Conservation (phyloP, 1,140 invertebrate species). For the Drosophila parvula region DNA sequence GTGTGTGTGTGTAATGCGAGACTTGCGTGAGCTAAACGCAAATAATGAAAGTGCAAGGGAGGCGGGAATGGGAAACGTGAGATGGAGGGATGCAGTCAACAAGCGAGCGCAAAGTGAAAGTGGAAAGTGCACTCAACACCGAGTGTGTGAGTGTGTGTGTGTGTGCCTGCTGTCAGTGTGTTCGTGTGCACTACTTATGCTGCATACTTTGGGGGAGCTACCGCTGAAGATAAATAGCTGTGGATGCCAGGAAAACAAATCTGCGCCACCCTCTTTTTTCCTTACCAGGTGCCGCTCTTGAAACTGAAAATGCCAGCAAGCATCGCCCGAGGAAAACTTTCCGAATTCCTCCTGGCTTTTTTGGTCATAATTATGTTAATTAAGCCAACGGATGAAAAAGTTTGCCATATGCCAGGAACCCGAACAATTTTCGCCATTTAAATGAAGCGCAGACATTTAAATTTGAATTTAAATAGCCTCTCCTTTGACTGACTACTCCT, state of each 20-base stretch:
- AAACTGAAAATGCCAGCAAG: constrained; percentile 31
- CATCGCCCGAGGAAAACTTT: constrained; percentile 35
- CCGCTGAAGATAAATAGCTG: constrained; percentile 77
- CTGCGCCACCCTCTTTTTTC: constrained; percentile 11
- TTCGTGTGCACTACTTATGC: constrained; percentile 61
- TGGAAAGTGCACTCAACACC: constrained; percentile 75
- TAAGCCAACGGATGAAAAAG: constrained; percentile 48
- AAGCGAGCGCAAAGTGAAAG: constrained; percentile 77
- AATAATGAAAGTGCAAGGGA: constrained; percentile 72
- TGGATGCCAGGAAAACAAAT: constrained; percentile 60
- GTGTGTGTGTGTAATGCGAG: constrained; percentile 59
- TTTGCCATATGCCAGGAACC: constrained; percentile 42
- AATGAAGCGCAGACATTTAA: constrained; percentile 76
- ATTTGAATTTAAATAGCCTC: constrained; percentile 75
- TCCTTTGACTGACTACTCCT: constrained; percentile 4
- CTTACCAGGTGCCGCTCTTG: constrained; percentile 25
- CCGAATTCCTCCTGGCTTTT: constrained; percentile 8
- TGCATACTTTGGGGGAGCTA: constrained; percentile 64
- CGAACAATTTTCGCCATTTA: constrained; percentile 44
- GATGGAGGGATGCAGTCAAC: constrained; percentile 61
- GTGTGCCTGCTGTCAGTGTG: constrained; percentile 18
- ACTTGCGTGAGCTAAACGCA: constrained; percentile 72
- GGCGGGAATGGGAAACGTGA: constrained; percentile 9
- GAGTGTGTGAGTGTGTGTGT: constrained; percentile 26
- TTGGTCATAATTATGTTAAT: constrained; percentile 74